Evolutionary conservation across 1,140 invertebrate species (phyloP), one percentile per base, ranked within the genome.

Genomic region (Atopsyche davidsoni): DNA sequence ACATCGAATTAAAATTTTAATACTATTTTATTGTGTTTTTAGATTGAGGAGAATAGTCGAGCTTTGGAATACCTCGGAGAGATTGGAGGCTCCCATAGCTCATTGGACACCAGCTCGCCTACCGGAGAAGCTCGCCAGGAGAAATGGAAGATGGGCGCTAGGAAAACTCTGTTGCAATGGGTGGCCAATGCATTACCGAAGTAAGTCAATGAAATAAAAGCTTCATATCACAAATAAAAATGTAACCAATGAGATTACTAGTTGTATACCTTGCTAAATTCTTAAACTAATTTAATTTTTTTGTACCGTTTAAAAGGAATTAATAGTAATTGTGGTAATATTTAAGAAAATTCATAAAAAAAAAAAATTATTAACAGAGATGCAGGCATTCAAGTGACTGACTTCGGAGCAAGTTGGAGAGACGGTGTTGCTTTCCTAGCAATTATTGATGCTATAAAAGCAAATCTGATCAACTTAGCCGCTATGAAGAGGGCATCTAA

Each of bases 321-420:
- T n/a, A n/a, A n/a, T n/a, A n/a, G n/a, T n/a, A n/a, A n/a, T n/a
- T n/a, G n/a, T n/a, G n/a, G n/a, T n/a, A n/a, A n/a, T n/a, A n/a
- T n/a, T n/a, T n/a, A n/a, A n/a, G n/a, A n/a, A n/a, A 66, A n/a
- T n/a, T n/a, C n/a, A n/a, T n/a, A n/a, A n/a, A n/a, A n/a, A n/a
- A n/a, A n/a, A n/a, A n/a, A n/a, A n/a, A n/a, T n/a, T n/a, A n/a
- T n/a, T n/a, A n/a, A 9, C 64, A 95, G 89, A 67, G 84, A 91
- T 62, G 83, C 82, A 62, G 89, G 89, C 51, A 83, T 97, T 40
- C 77, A 88, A 70, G 86, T 98, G 3, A 86, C 81, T 68, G 93
- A 99, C 73, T 98, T 99, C 72, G 95, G 95, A 21, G 81, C 86
- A 55, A 93, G 91, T 66, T 99, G 96, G 96, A 79, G 94, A 60